Base-by-base conservation (phyloP, 2,888 invertebrate genomes). In the Melinaea menophilus region DNA sequence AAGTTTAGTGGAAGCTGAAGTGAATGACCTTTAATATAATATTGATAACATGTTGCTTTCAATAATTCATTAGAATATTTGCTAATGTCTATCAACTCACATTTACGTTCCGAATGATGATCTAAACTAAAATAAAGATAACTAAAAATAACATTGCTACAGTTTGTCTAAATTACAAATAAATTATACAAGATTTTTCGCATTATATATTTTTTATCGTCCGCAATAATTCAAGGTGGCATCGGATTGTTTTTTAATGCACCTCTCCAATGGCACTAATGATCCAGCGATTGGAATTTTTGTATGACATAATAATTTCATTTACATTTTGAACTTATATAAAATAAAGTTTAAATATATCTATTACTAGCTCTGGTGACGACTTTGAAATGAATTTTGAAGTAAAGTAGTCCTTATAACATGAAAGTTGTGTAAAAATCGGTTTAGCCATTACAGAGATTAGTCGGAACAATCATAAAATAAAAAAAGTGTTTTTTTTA, bases 211-310 rank as follows among this genome's bases (percentile, higher is more conserved):
- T 35, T 59, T 59, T 58, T 55, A 41, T 33, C 37, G 34, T 22
- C 46, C 55, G 45, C 62, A 62, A 62, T 46, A 55, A 62, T 55
- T 45, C 9, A 51, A 51, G 31, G 22, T 51, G 51, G 13, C 12
- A 54, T 57, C 35, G 33, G 47, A 58, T 46, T 62, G 31, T 58
- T 62, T 54, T 62, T 62, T 62, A 58, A 37, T 22, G 47, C 45
- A 45, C 37, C 9, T 54, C 55, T 62, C 46, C 55, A 62, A 62
- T 58, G 62, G 58, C 62, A 62, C 46, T 62, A 62, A 62, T 58
- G 62, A 62, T 9, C 51, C n/a, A 9, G 31, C 12, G 7, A 51
- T 31, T 51, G 31, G 51, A 31, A 31, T 51, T 51, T 51, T 51
- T 22, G 31, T 51, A 51, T 31, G 51, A 31, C 7, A 31, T 51